Evolutionary conservation across 2,888 invertebrate species (phyloP), one percentile per base, ranked within the genome.

Genomic region (Parascotia fuliginaria): DNA sequence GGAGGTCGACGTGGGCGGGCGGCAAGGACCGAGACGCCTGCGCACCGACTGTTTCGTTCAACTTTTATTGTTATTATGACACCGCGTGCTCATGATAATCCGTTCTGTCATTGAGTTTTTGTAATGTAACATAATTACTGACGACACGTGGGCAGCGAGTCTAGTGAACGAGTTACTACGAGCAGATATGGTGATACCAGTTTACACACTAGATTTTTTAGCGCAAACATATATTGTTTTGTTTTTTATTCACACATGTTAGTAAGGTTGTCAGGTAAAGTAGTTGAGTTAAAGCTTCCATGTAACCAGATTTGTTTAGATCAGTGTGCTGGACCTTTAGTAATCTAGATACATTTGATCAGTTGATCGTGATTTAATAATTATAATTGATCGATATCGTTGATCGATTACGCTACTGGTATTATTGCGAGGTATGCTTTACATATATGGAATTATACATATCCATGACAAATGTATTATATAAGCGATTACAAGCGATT

Each of bases 91-190:
- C 86, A 86, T 84, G 69, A 78, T 76, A 75, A 75, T 73, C 63
- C 55, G 65, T 46, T 51, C 65, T 76, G 84, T 82, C 81, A 85
- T 85, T 81, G 79, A 77, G 77, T 84, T 86, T 85, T 87, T 83
- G 70, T 81, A 74, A 70, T 69, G 62, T 65, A 60, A 70, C 63
- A 62, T 70, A 68, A 77, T 79, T 77, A 77, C 65, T 51, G 50
- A 15, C 14, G 38, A 48, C 51, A 65, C 64, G 83, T 83, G 78
- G 83, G 83, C 28, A 34, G 74, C 6, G 28, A 39, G 49, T 7
- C 24, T 24, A 24, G 3, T 24, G 24, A 24, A 7, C 60, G 60
- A 58, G 60, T 61, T 63, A 66, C 58, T 60, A 62, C 47, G 41
- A 44, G 36, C 55, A 12, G 36, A 47, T 65, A 64, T 49, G 67